Percentiles rank a stretch among this genome's conserved stretches.
Evolutionary conservation across 2,888 invertebrate species (phyloP).

Genomic region (Argyra leucocephala): DNA sequence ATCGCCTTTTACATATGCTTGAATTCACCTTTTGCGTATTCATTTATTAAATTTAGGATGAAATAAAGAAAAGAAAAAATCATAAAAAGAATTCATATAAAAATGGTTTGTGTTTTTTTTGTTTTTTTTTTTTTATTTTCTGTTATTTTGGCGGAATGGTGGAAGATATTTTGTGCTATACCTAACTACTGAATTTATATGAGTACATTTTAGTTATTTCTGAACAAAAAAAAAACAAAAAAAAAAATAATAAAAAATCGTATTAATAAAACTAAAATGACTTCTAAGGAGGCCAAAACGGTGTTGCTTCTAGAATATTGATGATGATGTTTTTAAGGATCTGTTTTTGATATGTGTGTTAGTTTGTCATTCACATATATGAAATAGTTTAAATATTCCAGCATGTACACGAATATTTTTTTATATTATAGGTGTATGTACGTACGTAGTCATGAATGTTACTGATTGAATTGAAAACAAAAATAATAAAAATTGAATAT

Average conservation of each 20-base stretch:
- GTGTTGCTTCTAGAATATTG: neutral
- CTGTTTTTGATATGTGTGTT: neutral
- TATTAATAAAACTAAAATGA: constrained; percentile 4
- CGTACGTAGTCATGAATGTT: neutral
- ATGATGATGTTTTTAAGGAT: neutral
- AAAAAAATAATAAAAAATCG: neutral
- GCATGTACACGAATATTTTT: neutral
- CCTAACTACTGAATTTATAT: neutral
- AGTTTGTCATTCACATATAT: neutral
- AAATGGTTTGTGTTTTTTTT: neutral
- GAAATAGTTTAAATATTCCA: neutral
- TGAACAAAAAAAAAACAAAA: neutral
- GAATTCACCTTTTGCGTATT: constrained; percentile 1
- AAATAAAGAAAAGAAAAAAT: constrained; percentile 6
- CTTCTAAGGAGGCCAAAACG: constrained; percentile 3
- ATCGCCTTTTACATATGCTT: neutral
- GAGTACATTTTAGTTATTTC: too few species aligned
- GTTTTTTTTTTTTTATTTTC: neutral
- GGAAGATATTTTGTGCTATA: neutral
- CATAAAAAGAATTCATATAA: neutral
- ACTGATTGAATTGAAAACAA: neutral
- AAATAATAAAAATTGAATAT: neutral
- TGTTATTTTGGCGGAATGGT: neutral
- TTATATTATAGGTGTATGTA: neutral
- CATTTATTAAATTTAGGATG: neutral